Evolutionary conservation across 2,888 invertebrate genomes (phyloP).

Genomic region (Brachyptera putata): DNA sequence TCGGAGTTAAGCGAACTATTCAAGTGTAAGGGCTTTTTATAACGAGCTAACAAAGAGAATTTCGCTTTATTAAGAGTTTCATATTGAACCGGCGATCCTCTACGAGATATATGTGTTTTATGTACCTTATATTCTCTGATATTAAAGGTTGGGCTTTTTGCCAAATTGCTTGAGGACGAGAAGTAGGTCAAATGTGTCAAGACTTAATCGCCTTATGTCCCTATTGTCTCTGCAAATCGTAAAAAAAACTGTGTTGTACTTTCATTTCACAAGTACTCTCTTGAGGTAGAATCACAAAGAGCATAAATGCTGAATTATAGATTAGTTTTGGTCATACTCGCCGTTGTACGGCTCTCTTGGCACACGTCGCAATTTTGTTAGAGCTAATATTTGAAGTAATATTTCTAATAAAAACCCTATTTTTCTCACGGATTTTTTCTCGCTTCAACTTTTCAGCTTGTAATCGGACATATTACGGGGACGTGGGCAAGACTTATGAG

Average conservation of each 20-base stretch:
- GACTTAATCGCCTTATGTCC: conserved; percentile 2
- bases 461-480: conserved; percentile 87
- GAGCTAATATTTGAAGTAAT: not conserved
- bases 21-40: too few species aligned
- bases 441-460: conserved; percentile 59
- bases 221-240: not conserved
- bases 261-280: not conserved
- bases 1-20: too few species aligned
- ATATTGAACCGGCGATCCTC: not conserved
- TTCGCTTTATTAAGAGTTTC: not conserved
- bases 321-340: not conserved
- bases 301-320: not conserved
- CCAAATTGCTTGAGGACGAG: conserved; percentile 7
- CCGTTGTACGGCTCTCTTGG: not conserved
- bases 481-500: conserved; percentile 81
- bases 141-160: conserved; percentile 3
- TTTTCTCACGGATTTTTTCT: not conserved
- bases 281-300: not conserved
- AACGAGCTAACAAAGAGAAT: too few species aligned
- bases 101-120: conserved; percentile 10
- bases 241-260: not conserved
- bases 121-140: not conserved
- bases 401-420: not conserved
- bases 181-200: conserved; percentile 9
- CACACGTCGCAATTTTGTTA: too few species aligned